Conservation (phyloP, 2,888 invertebrate genomes). For the Leucophenga maculata region DNA sequence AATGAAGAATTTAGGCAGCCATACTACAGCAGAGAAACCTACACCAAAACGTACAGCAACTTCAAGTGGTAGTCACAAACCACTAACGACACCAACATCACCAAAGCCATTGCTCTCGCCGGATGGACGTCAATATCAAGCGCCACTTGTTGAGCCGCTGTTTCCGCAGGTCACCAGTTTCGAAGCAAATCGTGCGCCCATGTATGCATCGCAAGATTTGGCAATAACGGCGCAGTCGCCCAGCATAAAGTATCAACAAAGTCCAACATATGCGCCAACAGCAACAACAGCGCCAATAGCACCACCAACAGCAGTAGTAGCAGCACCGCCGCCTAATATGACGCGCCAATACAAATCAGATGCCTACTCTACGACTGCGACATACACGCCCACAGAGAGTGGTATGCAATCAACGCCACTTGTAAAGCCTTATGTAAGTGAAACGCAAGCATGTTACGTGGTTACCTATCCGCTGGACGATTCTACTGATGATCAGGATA, state of each 20-base stretch:
- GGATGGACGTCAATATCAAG: constrained; percentile 68
- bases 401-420: not conserved
- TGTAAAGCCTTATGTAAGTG: constrained; percentile 47
- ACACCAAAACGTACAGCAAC: constrained; percentile 23
- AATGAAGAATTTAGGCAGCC: constrained; percentile 73
- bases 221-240: no score
- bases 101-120: constrained; percentile 65
- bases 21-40: constrained; percentile 43
- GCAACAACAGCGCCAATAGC: not conserved
- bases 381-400: constrained; percentile 12
- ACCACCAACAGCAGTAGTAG: not conserved
- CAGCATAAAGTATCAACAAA: constrained; percentile 32
- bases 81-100: constrained; percentile 45
- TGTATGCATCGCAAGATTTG: constrained; percentile 43
- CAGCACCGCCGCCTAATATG: constrained; percentile 1
- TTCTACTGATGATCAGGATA: constrained; percentile 56
- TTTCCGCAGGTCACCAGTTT: constrained; percentile 65
- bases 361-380: not conserved
- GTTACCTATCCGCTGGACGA: constrained; percentile 64
- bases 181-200: constrained; percentile 61
- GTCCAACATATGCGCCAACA: constrained; percentile 40
- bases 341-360: no score
- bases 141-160: constrained; percentile 68
- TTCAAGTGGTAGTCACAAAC: constrained; percentile 23
- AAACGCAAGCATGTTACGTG: constrained; percentile 58